Conservation (phyloP, 2,797 vertebrate genomes). For the Argyrosomus regius region DNA sequence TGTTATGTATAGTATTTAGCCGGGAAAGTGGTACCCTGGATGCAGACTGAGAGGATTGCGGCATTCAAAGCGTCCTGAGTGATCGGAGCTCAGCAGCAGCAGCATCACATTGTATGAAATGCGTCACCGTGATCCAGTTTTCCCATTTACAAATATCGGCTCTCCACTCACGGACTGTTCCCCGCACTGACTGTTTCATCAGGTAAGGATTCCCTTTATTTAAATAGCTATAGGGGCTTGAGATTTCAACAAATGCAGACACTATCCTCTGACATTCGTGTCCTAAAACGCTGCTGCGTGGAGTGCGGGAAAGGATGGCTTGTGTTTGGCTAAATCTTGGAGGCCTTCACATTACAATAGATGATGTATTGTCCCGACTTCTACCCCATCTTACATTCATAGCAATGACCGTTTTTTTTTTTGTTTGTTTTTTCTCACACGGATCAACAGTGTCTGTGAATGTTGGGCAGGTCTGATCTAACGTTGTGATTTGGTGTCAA, state of each 20-base stretch:
- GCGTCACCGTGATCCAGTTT: slow-evolving; percentile 81
- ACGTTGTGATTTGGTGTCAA: background rate
- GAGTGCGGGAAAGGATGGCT: slow-evolving; percentile 18
- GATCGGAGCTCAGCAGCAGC: slow-evolving; percentile 67
- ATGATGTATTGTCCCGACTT: slow-evolving; percentile 48
- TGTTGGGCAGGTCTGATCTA: background rate
- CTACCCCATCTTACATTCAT: background rate
- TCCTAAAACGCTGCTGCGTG: slow-evolving; percentile 27
- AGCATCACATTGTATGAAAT: slow-evolving; percentile 78
- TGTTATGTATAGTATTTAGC: slow-evolving; percentile 5
- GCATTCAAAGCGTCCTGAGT: slow-evolving; percentile 58
- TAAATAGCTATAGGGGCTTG: rapidly evolving
- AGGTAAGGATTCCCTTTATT: slow-evolving; percentile 57
- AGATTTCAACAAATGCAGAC: background rate
- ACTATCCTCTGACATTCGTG: slow-evolving; percentile 3
- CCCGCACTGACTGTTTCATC: slow-evolving; percentile 53
- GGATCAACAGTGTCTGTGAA: too few species aligned
- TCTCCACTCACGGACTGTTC: slow-evolving; percentile 60
- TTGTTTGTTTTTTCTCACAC: background rate
- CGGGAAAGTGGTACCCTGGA: slow-evolving; percentile 15
- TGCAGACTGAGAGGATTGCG: slow-evolving; percentile 61
- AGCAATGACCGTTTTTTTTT: background rate
- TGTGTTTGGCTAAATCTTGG: slow-evolving; percentile 19
- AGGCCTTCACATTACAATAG: slow-evolving; percentile 60
- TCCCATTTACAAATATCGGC: slow-evolving; percentile 63